phyloP scores from a whole-genome alignment of 2,113 vertebrate genomes.

The Equus quagga region DNA sequence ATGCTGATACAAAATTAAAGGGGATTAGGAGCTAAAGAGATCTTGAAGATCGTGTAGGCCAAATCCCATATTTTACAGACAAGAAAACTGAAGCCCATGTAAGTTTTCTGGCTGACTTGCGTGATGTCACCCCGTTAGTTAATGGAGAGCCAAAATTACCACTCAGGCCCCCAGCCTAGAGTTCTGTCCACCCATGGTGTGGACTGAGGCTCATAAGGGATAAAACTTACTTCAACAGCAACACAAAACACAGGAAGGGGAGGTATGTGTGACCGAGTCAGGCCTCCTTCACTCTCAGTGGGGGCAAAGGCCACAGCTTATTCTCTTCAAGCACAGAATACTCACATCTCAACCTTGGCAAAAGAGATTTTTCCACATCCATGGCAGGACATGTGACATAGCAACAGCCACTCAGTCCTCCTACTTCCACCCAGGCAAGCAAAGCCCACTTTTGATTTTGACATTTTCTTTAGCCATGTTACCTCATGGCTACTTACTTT shows the following conservation, averaged over 20 bases:
- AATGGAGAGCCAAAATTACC: accelerated
- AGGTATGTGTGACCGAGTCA: accelerated
- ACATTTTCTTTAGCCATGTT: not conserved
- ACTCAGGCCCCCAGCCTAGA: accelerated
- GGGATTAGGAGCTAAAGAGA: not conserved
- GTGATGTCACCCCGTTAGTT: not conserved
- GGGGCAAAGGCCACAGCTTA: not conserved
- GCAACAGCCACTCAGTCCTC: not conserved
- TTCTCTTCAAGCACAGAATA: not conserved
- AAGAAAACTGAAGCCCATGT: not conserved
- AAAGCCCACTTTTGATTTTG: not conserved
- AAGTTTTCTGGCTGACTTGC: not conserved
- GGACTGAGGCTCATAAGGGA: not conserved
- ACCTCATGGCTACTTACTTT: not conserved
- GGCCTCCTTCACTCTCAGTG: not conserved
- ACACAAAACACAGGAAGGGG: not conserved
- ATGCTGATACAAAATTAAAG: not conserved
- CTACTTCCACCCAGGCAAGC: not conserved
- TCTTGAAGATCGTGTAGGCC: not conserved
- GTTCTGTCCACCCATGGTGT: accelerated
- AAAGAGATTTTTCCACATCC: too few species aligned
- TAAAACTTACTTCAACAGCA: not conserved
- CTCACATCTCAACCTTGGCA: accelerated
- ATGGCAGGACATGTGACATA: accelerated
- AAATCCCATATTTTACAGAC: not conserved